Evolutionary conservation across 2,113 vertebrate species (phyloP).

Genomic region (Agapornis roseicollis): DNA sequence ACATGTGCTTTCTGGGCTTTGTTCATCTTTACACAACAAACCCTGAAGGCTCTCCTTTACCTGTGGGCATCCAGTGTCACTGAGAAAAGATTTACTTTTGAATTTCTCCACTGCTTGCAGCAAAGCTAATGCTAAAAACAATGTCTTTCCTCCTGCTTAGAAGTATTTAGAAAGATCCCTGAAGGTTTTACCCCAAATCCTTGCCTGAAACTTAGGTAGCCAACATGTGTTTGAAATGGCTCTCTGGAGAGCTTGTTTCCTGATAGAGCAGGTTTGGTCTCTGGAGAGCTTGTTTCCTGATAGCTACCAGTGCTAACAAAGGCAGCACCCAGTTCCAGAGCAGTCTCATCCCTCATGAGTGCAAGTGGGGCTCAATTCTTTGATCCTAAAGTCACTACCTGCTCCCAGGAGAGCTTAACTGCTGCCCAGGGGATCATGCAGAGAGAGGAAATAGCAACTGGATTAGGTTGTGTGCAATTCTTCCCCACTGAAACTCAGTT

Average conservation of each 20-base stretch:
- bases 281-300: not conserved
- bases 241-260: not conserved
- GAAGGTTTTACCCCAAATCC: not conserved
- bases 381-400: not conserved
- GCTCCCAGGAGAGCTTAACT: not conserved
- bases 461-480: not conserved
- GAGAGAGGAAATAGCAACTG: not conserved
- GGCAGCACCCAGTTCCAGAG: not conserved
- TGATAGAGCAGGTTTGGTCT: not conserved
- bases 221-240: not conserved
- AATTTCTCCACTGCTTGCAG: not conserved
- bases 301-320: rapidly evolving
- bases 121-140: not conserved
- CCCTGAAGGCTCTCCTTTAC: not conserved
- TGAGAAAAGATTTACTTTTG: not conserved
- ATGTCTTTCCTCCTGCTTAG: not conserved
- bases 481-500: not conserved
- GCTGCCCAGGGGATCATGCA: not conserved
- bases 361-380: not conserved
- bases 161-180: not conserved
- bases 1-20: not conserved
- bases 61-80: not conserved
- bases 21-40: not conserved
- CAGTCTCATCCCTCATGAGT: rapidly evolving
- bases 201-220: not conserved